Conservation (phyloP, 35 echinoderm and acorn worm species). For the Antedon bifida region DNA sequence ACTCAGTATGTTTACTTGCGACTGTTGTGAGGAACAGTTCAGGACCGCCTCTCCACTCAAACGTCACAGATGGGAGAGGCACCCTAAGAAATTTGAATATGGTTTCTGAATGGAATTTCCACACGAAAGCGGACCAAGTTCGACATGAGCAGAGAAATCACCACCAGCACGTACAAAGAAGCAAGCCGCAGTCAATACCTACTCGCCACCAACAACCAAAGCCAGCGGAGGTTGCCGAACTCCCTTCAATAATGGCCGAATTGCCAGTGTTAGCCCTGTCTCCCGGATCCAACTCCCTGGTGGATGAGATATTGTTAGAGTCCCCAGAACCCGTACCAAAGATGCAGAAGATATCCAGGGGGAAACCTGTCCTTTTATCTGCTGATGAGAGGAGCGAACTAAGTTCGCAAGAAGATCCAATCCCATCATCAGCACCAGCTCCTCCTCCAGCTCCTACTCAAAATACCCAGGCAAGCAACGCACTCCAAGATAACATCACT, state of each 20-base stretch:
- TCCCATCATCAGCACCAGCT: background rate
- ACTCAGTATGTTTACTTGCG: too few species aligned
- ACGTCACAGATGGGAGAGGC: too few species aligned
- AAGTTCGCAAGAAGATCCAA: background rate
- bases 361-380: background rate
- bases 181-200: background rate
- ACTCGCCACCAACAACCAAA: background rate
- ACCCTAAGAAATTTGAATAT: too few species aligned
- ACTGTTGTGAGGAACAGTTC: too few species aligned
- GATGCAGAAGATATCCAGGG: background rate
- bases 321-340: background rate
- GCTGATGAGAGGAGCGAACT: background rate
- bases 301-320: background rate
- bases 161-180: too few species aligned
- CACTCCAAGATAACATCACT: background rate
- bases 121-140: too few species aligned
- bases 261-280: background rate
- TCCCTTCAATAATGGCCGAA: too few species aligned
- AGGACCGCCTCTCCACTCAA: too few species aligned
- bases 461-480: background rate
- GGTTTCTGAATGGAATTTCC: too few species aligned
- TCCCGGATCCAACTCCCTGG: background rate
- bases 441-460: too few species aligned
- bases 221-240: background rate
- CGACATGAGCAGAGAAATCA: too few species aligned